Base-by-base conservation (phyloP, 2,113 vertebrate species). In the Grallaria varia region DNA sequence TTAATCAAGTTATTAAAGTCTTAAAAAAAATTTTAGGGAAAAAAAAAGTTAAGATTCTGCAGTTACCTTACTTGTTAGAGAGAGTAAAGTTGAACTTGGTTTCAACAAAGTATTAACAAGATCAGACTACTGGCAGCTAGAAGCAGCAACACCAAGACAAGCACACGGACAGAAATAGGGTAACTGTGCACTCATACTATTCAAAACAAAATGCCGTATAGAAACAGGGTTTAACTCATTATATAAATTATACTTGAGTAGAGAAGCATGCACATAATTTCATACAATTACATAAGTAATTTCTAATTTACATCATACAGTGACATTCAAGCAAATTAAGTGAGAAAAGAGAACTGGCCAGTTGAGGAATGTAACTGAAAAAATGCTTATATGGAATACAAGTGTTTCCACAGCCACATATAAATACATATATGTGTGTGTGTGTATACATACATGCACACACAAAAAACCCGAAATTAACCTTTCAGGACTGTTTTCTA, bases 391-490 rank as follows among this genome's bases (percentile, higher is more conserved):
- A 68, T 3, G 8, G 42, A 84, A 58, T 28, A 91, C 3, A 86
- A 85, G 52, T 8, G 19, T 87, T 91, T 79, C 35, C 23, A 39
- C 12, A 42, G 0, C 7, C 37, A 68, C 11, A 52, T 6, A 33
- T 2, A 14, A 22, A 60, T 7, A 9, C 9, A 68, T 5, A 6
- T 7, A 4, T 15, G 1, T 27, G 2, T 18, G 8, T 12, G 4
- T 14, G 4, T 24, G 4, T 19, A 6, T 2, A 2, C 3, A 5
- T 4, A 20, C 6, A 62, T 6, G 9, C 2, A 35, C 2, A 53
- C 5, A 52, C 6, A 62, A 56, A 2, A 72, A 40, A 42, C 16
- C n/a, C n/a, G 15, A 56, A 73, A 59, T 30, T 23, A 85, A 45
- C 39, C 20, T 42, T 59, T 78, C n/a, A 21, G 17, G 9, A 81